Percentiles rank a stretch among this genome's conserved stretches.
Conservation (phyloP, 1,140 invertebrate genomes). For the Drosophila littoralis region DNA sequence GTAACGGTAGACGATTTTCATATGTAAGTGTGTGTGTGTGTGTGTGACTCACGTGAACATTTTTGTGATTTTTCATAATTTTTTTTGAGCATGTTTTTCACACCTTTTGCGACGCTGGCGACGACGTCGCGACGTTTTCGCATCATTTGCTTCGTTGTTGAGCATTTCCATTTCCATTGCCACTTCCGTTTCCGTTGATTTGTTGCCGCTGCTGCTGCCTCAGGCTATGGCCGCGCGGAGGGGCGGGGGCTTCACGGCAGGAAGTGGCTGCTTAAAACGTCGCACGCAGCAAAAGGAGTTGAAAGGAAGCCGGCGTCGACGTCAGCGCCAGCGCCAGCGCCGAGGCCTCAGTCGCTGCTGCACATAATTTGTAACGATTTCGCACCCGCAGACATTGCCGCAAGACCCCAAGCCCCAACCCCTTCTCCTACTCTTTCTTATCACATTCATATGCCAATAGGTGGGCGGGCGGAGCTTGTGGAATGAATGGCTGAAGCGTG, state of each 20-base stretch:
- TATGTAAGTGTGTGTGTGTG: slow-evolving; percentile 16
- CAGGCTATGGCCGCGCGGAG: background rate
- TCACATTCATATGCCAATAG: slow-evolving; percentile 13
- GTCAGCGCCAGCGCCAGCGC: slow-evolving; percentile 8
- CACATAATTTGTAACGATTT: slow-evolving; percentile 82
- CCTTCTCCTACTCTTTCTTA: background rate
- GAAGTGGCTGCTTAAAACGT: slow-evolving; percentile 78
- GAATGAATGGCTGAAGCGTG: background rate
- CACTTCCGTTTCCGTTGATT: slow-evolving; percentile 80
- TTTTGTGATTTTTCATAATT: slow-evolving; percentile 75
- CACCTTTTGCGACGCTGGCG: slow-evolving; percentile 48
- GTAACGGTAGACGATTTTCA: slow-evolving; percentile 14
- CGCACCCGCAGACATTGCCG: slow-evolving; percentile 34
- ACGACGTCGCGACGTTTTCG: slow-evolving; percentile 46
- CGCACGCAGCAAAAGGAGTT: slow-evolving; percentile 64
- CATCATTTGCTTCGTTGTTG: slow-evolving; percentile 65
- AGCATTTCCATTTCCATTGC: slow-evolving; percentile 81
- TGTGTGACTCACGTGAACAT: slow-evolving; percentile 56
- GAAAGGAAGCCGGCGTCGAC: slow-evolving; percentile 3
- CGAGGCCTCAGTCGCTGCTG: slow-evolving; percentile 45
- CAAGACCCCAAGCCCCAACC: background rate
- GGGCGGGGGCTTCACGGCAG: slow-evolving; percentile 48
- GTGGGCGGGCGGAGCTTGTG: background rate
- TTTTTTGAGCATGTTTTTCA: slow-evolving; percentile 49
- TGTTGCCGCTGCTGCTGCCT: slow-evolving; percentile 52